phyloP scores from a whole-genome alignment of 1,140 invertebrate species.

The Lineus longissimus region DNA sequence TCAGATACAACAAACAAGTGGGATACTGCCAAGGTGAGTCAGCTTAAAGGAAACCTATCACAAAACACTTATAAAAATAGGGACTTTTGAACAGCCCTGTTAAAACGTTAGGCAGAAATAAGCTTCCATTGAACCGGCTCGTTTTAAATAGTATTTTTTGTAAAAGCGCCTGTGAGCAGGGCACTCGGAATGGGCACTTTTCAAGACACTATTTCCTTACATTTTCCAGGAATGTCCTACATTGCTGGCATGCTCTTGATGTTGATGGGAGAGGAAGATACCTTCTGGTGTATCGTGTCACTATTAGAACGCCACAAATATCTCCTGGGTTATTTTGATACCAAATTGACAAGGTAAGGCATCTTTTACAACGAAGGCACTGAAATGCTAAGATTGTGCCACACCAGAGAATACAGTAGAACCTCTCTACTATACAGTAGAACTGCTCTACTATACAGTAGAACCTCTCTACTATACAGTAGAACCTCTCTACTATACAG shows the following conservation, averaged over 20 bases:
- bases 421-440: no score
- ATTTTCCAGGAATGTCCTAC: constrained; percentile 19
- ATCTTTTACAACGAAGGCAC: no score
- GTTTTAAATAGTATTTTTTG: not conserved
- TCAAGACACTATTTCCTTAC: not conserved
- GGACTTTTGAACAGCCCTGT: not conserved
- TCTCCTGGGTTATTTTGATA: constrained; percentile 22
- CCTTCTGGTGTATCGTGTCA: constrained; percentile 24
- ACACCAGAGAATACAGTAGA: no score
- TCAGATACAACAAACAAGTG: constrained; percentile 16
- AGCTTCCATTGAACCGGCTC: not conserved
- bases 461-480: no score
- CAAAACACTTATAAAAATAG: no score
- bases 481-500: no score
- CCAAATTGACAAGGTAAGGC: constrained; percentile 15
- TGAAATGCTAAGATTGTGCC: no score
- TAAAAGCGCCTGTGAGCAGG: no score
- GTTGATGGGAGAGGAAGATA: constrained; percentile 14
- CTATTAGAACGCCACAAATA: constrained; percentile 22
- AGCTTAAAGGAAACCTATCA: no score
- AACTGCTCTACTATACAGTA: no score
- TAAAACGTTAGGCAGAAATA: no score
- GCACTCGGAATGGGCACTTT: no score
- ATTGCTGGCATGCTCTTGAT: constrained; percentile 22
- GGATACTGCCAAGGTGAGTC: constrained; percentile 25